Conservation (phyloP, 1,140 invertebrate species). For the Caenorhabditis inopinata region DNA sequence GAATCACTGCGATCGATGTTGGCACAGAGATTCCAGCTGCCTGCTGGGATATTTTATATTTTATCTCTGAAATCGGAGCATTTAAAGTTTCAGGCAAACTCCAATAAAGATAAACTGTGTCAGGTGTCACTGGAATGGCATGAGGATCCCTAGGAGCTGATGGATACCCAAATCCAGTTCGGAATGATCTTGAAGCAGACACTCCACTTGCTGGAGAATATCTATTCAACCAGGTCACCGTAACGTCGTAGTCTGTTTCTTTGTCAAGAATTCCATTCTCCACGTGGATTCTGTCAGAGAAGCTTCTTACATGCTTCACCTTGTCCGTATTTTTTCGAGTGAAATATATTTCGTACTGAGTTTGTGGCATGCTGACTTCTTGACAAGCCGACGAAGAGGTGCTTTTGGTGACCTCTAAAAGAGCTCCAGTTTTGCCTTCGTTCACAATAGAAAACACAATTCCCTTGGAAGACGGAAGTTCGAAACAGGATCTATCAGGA, state of each 20-base stretch:
- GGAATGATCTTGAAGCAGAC: conserved; percentile 51
- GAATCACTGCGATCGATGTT: conserved; percentile 46
- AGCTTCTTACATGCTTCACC: conserved; percentile 56
- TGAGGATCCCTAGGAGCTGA: conserved; percentile 58
- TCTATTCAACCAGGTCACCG: conserved; percentile 62
- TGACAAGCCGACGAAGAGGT: conserved; percentile 43
- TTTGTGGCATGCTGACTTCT: conserved; percentile 61
- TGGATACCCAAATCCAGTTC: conserved; percentile 60
- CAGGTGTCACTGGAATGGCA: conserved; percentile 57
- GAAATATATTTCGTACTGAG: conserved; percentile 62
- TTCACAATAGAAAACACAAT: conserved; percentile 62
- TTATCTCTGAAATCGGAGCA: conserved; percentile 60
- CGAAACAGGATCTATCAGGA: conserved; percentile 55
- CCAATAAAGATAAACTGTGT: conserved; percentile 63
- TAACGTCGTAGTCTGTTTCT: conserved; percentile 45
- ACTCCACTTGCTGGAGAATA: conserved; percentile 52
- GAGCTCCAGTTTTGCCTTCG: conserved; percentile 58
- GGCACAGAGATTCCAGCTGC: conserved; percentile 46
- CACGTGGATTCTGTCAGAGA: conserved; percentile 56
- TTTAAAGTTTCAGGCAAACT: conserved; percentile 58
- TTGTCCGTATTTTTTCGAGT: conserved; percentile 59
- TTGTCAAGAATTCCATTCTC: conserved; percentile 66
- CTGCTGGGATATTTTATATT: conserved; percentile 57
- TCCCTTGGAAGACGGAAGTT: conserved; percentile 51
- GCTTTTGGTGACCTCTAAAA: conserved; percentile 47